Evolutionary conservation across 2,888 invertebrate genomes (phyloP).

Genomic region (Geophilus truncorum): DNA sequence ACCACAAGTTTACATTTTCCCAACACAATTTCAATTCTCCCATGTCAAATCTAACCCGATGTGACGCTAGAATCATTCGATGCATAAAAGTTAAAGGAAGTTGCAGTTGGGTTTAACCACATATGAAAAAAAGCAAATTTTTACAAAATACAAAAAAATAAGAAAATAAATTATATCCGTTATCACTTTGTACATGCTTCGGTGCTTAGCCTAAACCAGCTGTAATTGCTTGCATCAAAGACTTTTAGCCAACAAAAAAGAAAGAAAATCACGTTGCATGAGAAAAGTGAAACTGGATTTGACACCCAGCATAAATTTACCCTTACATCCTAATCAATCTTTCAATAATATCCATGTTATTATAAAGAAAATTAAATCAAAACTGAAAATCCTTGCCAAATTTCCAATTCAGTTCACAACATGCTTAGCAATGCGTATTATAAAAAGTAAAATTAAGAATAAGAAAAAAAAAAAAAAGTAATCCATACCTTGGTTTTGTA

Average conservation of each 20-base stretch:
- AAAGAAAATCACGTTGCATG: neutral
- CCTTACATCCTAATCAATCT: neutral
- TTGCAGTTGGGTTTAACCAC: neutral
- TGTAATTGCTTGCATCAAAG: slow-evolving; percentile 2
- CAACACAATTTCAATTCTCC: neutral
- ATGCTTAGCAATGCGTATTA: neutral
- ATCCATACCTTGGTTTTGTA: slow-evolving; percentile 10
- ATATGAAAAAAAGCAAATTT: neutral
- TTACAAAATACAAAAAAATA: neutral
- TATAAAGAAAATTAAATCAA: neutral
- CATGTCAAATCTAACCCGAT: too few relatives aligned
- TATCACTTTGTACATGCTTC: neutral
- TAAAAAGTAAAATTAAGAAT: neutral
- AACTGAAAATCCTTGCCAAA: neutral
- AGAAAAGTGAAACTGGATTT: neutral
- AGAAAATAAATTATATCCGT: neutral
- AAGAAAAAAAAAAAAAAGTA: neutral
- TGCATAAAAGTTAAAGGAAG: too few relatives aligned
- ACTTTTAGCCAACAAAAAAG: neutral
- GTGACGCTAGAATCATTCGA: too few relatives aligned
- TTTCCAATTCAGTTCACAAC: neutral
- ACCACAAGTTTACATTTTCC: neutral
- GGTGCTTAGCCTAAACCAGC: neutral
- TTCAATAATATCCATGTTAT: neutral
- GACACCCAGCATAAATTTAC: neutral